These are phyloP conservation scores for Nemurella pictetii DNA, from an alignment of 2,888 invertebrate species.

Conservation along the genomic window DNA sequence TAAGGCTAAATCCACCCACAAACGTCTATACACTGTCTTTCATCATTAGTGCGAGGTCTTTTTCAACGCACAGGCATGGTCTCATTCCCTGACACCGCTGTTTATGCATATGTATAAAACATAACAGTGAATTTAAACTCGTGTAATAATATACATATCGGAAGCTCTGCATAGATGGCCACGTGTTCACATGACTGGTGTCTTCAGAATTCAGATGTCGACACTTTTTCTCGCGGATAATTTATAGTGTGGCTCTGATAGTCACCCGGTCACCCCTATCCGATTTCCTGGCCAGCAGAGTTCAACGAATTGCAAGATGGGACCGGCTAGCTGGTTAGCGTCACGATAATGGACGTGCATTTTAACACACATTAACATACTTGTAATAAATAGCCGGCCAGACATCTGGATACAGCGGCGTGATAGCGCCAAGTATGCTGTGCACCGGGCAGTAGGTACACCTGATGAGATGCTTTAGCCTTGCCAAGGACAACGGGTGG, in stretches of 20 bases:
- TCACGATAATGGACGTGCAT: not conserved
- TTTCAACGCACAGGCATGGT: not conserved
- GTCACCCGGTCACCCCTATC: not conserved
- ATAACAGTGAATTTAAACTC: not conserved
- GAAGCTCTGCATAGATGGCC: not conserved
- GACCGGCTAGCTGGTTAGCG: not conserved
- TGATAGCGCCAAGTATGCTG: not conserved
- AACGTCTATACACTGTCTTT: not conserved
- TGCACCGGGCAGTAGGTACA: too few species aligned
- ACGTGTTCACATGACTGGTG: not conserved
- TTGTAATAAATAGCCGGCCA: not conserved
- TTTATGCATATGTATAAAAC: not conserved
- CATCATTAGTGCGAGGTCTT: not conserved
- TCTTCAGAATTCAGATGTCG: not conserved
- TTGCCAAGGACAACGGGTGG: constrained; percentile 17
- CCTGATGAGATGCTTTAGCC: not conserved
- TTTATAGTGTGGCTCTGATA: too few species aligned
- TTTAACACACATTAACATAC: constrained; percentile 2
- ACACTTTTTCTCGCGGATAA: not conserved
- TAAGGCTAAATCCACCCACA: not conserved
- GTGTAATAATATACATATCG: not conserved
- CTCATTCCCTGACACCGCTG: not conserved
- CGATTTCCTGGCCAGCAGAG: not conserved
- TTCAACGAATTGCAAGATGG: not conserved
- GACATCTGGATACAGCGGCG: not conserved